A percentile compares a stretch with the other conserved stretches of the same genome.
Conservation (phyloP, 2,113 vertebrate species). For the Hepsetus odoe region DNA sequence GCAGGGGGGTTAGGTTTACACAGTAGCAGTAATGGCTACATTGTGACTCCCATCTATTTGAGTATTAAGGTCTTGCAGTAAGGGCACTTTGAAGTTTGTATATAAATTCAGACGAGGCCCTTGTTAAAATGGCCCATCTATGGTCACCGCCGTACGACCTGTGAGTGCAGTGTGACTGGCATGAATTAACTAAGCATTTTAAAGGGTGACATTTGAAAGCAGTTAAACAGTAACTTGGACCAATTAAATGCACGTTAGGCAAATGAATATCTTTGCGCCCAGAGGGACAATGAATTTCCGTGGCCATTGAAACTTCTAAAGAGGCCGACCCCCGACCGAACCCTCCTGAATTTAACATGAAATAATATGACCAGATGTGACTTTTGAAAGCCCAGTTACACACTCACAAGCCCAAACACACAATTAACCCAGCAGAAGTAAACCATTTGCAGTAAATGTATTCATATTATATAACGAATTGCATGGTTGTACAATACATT, state of each 20-base stretch:
- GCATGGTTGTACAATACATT: too few relatives aligned
- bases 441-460: too few relatives aligned
- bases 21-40: constrained; percentile 68
- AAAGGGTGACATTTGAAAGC: constrained; percentile 65
- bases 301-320: constrained; percentile 26
- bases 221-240: constrained; percentile 51
- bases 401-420: too few relatives aligned
- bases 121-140: constrained; percentile 68
- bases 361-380: not conserved
- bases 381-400: too few relatives aligned
- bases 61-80: constrained; percentile 68
- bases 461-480: too few relatives aligned
- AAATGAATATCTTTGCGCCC: constrained; percentile 43
- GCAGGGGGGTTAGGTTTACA: constrained; percentile 48
- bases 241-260: constrained; percentile 53
- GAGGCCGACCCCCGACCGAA: constrained; percentile 20
- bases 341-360: constrained; percentile 3
- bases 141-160: constrained; percentile 73
- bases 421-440: too few relatives aligned
- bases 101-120: constrained; percentile 59
- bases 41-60: constrained; percentile 65
- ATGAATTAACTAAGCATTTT: constrained; percentile 77
- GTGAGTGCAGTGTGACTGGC: constrained; percentile 67
- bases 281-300: constrained; percentile 21
- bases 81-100: constrained; percentile 70